A percentile compares a stretch with the other conserved stretches of the same genome.
Evolutionary conservation across 2,888 invertebrate species (phyloP).

Genomic region (Thysanoteuthis rhombus): DNA sequence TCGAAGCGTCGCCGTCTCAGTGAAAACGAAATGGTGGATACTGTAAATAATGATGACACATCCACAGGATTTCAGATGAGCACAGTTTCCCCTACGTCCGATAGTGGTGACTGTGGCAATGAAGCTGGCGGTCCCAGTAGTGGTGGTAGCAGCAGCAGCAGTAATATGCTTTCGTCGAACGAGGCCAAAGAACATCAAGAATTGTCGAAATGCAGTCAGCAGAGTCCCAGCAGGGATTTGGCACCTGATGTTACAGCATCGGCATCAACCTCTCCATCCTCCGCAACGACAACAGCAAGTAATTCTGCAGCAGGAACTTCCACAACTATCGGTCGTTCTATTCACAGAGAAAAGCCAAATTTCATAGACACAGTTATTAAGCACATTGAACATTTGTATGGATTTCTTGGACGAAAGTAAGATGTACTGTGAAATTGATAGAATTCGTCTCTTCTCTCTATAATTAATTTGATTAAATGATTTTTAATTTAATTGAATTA

Average conservation of each 20-base stretch:
- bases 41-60: conserved; percentile 36
- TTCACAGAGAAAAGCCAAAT: conserved; percentile 49
- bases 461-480: background rate
- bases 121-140: conserved; percentile 20
- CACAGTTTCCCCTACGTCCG: conserved; percentile 28
- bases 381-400: conserved; percentile 55
- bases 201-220: conserved; percentile 34
- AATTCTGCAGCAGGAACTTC: conserved; percentile 34
- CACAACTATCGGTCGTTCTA: conserved; percentile 34
- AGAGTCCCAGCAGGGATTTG: conserved; percentile 20
- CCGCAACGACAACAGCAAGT: conserved; percentile 24
- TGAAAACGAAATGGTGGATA: conserved; percentile 35
- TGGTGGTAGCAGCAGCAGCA: conserved; percentile 14
- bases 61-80: conserved; percentile 33
- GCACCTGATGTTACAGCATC: conserved; percentile 13
- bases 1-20: conserved; percentile 48
- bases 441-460: background rate
- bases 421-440: background rate
- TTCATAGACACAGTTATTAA: conserved; percentile 56
- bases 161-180: conserved; percentile 32
- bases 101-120: conserved; percentile 32
- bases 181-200: conserved; percentile 31
- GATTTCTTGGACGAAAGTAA: conserved; percentile 34
- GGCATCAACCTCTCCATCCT: conserved; percentile 21
- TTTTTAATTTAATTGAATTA: background rate